Evolutionary conservation across 2,888 invertebrate genomes (phyloP), one percentile per base, ranked within the genome.

Genomic region (Scelioninae gen. 1): DNA sequence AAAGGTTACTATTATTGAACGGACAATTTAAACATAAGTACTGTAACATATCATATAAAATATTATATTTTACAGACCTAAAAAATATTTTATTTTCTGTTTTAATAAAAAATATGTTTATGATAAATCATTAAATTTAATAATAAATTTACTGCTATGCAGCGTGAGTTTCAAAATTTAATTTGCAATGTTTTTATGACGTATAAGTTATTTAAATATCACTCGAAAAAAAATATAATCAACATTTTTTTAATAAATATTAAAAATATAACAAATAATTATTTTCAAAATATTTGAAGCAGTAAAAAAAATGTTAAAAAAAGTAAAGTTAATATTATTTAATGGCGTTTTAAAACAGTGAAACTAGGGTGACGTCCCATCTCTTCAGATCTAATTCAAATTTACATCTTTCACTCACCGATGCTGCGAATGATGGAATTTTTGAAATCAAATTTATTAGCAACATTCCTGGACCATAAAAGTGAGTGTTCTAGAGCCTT

Each of bases 401-500:
- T 34, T 34, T n/a, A n/a, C n/a, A n/a, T n/a, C 23, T 23, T 23
- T 23, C 32, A 55, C 43, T 32, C 53, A 31, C 40, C 51, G 38
- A 72, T 29, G 38, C 49, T 53, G 34, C 66, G 13, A 58, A 65
- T 51, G 69, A 10, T 71, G 71, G 71, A 47, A 32, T 66, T 80
- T 72, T 80, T 62, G 65, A 68, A 63, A 51, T 43, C 9, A 68
- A 49, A 71, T 63, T 62, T 72, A 74, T 80, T 68, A 68, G 47
- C 47, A 11, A 71, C 65, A 71, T 60, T 45, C 68, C 60, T 60
- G 74, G 80, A 49, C 56, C 53, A 32, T 74, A 80, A 80, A 79
- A 74, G 80, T 80, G 74, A 80, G 80, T 80, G 49, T 71, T 65
- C 55, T 62, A 53, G 51, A 62, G 55, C 23, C 2, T 45, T 29